Base-by-base conservation (phyloP, 2,888 invertebrate species). In the Timandra comae region DNA sequence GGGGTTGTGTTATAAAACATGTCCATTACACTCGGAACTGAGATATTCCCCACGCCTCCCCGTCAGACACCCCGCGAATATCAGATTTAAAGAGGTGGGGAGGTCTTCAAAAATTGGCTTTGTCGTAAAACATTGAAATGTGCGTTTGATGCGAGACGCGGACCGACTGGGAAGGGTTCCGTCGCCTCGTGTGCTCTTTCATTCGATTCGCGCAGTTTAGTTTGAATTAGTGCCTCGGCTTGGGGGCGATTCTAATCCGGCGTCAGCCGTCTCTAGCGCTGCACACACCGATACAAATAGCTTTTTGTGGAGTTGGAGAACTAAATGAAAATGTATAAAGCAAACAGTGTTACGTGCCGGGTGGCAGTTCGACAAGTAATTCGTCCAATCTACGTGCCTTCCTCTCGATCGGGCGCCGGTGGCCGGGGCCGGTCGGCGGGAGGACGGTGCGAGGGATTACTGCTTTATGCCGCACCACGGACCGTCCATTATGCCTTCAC, bases 131-230 rank as follows among this genome's bases (percentile, higher is more conserved):
- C 69, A 73, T 69, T 66, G 65, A 74, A 77, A 77, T 79, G 77
- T 69, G 72, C 68, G 68, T 66, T 61, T 50, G 53, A 59, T 50
- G 44, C 43, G 43, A 38, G 32, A 29, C 33, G 30, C 32, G 21
- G 35, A 43, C 37, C 38, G 27, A 30, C 29, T 33, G 33, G 44
- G 49, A 54, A 58, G 59, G 63, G 55, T 54, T 38, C 41, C 31
- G 27, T 30, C 28, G 40, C 29, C n/a, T n/a, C 16, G 59, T 62
- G 55, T 54, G 37, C 41, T 31, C 24, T 30, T 28, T 36, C 30
- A 82, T 82, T 81, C 77, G 82, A 67, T 71, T 63, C 79, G 80
- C 76, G 61, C 80, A 69, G 79, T 84, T 84, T 79, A 75, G 70
- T 82, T 76, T 79, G 72, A 81, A 79, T 81, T 80, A 82, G 79